These are phyloP conservation scores for Drosophila lutescens DNA, from an alignment of 2,888 invertebrate species.

Conservation along the genomic window DNA sequence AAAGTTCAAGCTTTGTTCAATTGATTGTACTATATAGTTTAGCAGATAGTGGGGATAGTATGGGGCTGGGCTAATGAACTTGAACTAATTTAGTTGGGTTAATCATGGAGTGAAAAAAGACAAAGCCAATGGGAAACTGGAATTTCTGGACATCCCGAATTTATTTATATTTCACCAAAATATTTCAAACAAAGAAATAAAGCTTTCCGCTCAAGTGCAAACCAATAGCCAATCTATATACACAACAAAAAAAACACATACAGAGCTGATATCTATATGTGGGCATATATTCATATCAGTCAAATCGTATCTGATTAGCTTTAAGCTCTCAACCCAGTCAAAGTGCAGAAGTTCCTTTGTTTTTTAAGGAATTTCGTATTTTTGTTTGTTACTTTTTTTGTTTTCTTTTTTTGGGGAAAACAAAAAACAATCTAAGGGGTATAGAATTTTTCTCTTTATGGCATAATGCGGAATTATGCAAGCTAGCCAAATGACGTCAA, in stretches of 20 bases:
- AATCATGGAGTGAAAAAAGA: slow-evolving; percentile 1
- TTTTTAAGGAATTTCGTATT: slow-evolving; percentile 34
- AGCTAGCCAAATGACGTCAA: slow-evolving; percentile 66
- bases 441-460: slow-evolving; percentile 20
- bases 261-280: slow-evolving; percentile 18
- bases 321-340: slow-evolving; percentile 50
- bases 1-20: slow-evolving; percentile 56
- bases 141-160: slow-evolving; percentile 1
- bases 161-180: background rate
- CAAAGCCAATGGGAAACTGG: background rate
- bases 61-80: slow-evolving; percentile 61
- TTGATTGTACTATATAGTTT: slow-evolving; percentile 41
- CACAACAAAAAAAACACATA: slow-evolving; percentile 2
- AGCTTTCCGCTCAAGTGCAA: slow-evolving; percentile 34
- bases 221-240: slow-evolving; percentile 34
- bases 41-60: slow-evolving; percentile 1
- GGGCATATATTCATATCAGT: slow-evolving; percentile 31
- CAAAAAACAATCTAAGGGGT: slow-evolving; percentile 17
- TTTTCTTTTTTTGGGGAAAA: slow-evolving; percentile 10
- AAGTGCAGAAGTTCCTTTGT: slow-evolving; percentile 55
- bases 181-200: slow-evolving; percentile 41
- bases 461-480: slow-evolving; percentile 61
- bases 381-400: slow-evolving; percentile 27
- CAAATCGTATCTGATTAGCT: slow-evolving; percentile 62
- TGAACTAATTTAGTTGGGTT: slow-evolving; percentile 60